Evolutionary conservation across 1,140 invertebrate genomes (phyloP), one percentile per base, ranked within the genome.

Genomic region (Calephelis virginiensis): DNA sequence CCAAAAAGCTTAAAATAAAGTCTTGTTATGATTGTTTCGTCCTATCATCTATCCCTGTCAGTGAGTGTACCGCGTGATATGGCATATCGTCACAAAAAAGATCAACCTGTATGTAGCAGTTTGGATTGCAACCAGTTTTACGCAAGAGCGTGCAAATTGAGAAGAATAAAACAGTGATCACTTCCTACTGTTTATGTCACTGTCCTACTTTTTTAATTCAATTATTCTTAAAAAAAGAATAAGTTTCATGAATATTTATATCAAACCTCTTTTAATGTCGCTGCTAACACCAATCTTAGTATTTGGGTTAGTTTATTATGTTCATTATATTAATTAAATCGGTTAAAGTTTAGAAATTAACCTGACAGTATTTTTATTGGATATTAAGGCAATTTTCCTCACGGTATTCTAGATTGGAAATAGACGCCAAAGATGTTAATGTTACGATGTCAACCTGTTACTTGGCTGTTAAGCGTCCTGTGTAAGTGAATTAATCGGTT

Each of bases 61-160:
- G 28, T 2, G 5, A 28, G 28, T 28, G 28, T 28, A 28, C 28
- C 28, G 28, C 28, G 47, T 43, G 47, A 47, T 71, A 63, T 48
- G 46, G n/a, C 38, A 45, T 13, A 14, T 43, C 6, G 2, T 43
- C 14, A 8, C 6, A 47, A 66, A 70, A 50, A 13, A 12, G 10
- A 69, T 38, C 72, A 75, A 13, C 60, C 73, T 71, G 72, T 81
- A 71, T 65, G 69, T 48, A 64, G 53, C 47, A 66, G 68, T 72
- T 71, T 74, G 72, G 74, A 77, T 77, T 73, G 73, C 80, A 77
- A 74, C 75, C 60, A 74, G 71, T 73, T 83, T 81, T 76, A 77
- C 78, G 82, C 78, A 82, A 84, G 75, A 71, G 63, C 77, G 75
- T 80, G 81, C 77, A 76, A 81, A 84, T 82, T 73, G 82, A 80